Base-by-base conservation (phyloP, 2,113 vertebrate genomes). In the Centrocercus urophasianus region DNA sequence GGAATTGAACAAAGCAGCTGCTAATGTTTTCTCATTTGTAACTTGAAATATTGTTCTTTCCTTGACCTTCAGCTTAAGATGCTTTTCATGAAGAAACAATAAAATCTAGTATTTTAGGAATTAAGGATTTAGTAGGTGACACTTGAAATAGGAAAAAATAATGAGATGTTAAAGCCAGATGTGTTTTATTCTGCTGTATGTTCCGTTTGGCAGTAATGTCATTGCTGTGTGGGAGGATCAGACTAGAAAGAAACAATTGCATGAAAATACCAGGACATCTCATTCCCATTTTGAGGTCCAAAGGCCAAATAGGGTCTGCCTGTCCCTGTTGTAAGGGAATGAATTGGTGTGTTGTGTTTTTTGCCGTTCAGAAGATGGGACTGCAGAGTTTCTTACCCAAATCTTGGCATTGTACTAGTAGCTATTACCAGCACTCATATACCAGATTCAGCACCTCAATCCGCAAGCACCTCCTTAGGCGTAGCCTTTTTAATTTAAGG, bases 121-220 rank as follows among this genome's bases (percentile, higher is more conserved):
- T 36, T 36, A 36, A 36, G 10, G 59, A 9, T 20, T 48, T 19
- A 59, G 8, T 76, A 36, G 30, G 78, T 75, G 10, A 36, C 16
- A 16, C 8, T 8, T 45, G 20, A 60, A 66, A 28, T 22, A 13
- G 8, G 21, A 8, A 5, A 1, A 7, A 48, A 27, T 8, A 54
- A 27, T 19, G 12, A 25, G 6, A 14, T 57, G 7, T 73, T 56
- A 92, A 88, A 73, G 83, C 8, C 40, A 43, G 43, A 24, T 11
- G 34, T 86, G 6, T n/a, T 78, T 75, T 67, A 40, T 67, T 76
- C 27, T 20, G 1, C 34, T 56, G 1, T 19, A 3, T 79, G 56
- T 64, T 22, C 34, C 66, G 5, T 0, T 0, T 61, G n/a, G 1
- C 80, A 12, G 52, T 81, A 20, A 88, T 69, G 45, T 70, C 1